Evolutionary conservation across 2,113 vertebrate genomes (phyloP).

Genomic region (Tragulus kanchil): DNA sequence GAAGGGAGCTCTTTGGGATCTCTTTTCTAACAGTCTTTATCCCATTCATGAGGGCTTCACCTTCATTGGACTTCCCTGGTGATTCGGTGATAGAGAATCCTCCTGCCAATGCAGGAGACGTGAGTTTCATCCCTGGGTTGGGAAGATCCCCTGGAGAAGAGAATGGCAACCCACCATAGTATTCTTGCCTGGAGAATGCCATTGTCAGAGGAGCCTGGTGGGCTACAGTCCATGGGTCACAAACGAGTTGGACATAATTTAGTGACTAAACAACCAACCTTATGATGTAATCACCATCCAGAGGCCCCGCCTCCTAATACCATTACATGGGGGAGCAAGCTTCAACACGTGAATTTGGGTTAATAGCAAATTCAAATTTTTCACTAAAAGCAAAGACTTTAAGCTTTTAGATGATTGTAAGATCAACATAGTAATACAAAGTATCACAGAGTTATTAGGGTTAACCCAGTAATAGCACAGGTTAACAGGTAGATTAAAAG

Average conservation of each 20-base stretch:
- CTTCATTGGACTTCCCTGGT: neutral
- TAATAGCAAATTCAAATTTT: neutral
- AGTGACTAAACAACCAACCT: neutral
- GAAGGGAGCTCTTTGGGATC: neutral
- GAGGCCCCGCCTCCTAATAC: neutral
- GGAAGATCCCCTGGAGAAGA: neutral
- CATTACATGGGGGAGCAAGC: neutral
- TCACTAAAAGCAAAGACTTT: neutral
- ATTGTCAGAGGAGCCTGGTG: neutral
- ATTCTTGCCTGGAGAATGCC: neutral
- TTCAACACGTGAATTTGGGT: neutral
- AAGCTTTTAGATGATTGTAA: neutral
- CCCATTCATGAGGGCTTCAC: neutral
- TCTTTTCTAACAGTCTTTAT: neutral
- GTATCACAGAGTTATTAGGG: neutral
- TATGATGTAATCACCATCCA: neutral
- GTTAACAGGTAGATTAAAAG: neutral
- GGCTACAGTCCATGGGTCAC: neutral
- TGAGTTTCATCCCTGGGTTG: accelerated
- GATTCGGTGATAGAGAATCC: neutral
- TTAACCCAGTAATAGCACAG: neutral
- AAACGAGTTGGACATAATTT: neutral
- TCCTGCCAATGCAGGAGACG: neutral
- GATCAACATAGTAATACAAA: neutral
- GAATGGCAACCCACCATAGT: neutral